phyloP scores from a whole-genome alignment of 2,113 vertebrate species.

The Spea multiplicata region DNA sequence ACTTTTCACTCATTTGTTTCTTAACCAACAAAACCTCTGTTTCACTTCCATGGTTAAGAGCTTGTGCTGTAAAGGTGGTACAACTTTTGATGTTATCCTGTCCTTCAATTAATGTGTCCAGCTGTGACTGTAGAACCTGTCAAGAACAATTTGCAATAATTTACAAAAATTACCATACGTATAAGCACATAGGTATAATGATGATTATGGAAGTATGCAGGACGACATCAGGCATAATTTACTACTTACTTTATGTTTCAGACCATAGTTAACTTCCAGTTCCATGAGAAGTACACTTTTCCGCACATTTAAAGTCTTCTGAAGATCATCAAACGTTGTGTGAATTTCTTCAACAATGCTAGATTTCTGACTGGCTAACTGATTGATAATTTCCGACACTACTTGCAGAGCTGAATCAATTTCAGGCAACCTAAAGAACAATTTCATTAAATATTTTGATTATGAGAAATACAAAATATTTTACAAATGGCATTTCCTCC shows the following conservation, averaged over 20 bases:
- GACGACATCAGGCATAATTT: background rate
- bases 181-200: too few relatives aligned
- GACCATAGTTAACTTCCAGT: constrained; percentile 94
- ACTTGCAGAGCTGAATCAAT: constrained; percentile 91
- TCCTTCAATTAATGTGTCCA: constrained; percentile 85
- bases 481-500: too few relatives aligned
- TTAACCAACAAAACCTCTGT: constrained; percentile 93
- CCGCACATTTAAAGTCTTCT: constrained; percentile 92
- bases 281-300: constrained; percentile 97
- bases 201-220: too few relatives aligned
- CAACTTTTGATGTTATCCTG: constrained; percentile 91
- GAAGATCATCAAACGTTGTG: constrained; percentile 87
- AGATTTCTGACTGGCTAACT: constrained; percentile 89
- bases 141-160: too few relatives aligned
- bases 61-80: constrained; percentile 91
- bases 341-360: constrained; percentile 92
- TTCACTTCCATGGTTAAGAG: constrained; percentile 87
- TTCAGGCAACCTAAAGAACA: constrained; percentile 81
- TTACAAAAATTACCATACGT: too few relatives aligned
- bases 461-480: too few relatives aligned
- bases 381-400: constrained; percentile 92
- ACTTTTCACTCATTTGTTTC: constrained; percentile 94
- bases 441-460: background rate
- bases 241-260: constrained; percentile 91
- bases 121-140: constrained; percentile 91